Evolutionary conservation across 2,113 vertebrate genomes (phyloP).

Genomic region (Gymnarchus niloticus): DNA sequence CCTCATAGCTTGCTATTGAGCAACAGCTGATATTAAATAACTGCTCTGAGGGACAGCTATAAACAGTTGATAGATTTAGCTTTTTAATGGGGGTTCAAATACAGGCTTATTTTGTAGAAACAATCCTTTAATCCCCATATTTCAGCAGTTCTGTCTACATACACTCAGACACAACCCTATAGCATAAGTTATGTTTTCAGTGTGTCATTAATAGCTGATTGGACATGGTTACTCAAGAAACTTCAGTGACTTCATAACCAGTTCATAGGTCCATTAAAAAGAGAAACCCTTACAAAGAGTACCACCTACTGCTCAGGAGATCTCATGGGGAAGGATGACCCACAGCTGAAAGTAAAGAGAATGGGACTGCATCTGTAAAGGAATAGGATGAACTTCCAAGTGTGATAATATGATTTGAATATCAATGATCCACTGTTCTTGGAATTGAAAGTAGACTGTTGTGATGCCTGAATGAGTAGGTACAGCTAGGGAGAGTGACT

Average conservation of each 20-base stretch:
- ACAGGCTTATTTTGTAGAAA: too few relatives aligned
- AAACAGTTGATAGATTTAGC: too few relatives aligned
- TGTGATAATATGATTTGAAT: too few relatives aligned
- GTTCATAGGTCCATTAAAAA: not conserved
- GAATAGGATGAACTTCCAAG: too few relatives aligned
- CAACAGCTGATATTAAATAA: slow-evolving; percentile 35
- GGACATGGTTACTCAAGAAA: slow-evolving; percentile 10
- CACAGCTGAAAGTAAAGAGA: not conserved
- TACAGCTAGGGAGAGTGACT: too few relatives aligned
- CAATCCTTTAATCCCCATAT: too few relatives aligned
- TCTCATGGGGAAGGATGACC: not conserved
- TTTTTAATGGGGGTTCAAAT: too few relatives aligned
- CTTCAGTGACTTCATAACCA: not conserved
- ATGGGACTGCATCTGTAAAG: not conserved
- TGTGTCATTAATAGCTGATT: not conserved
- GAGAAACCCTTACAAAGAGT: not conserved
- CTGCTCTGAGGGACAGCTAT: slow-evolving; percentile 20
- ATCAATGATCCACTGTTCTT: too few relatives aligned
- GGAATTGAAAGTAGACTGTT: too few relatives aligned
- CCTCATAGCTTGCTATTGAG: too few relatives aligned
- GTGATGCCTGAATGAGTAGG: too few relatives aligned
- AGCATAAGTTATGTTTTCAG: not conserved
- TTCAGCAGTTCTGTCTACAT: not conserved
- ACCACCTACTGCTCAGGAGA: not conserved
- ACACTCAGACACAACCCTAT: not conserved